Evolutionary conservation across 2,888 invertebrate genomes (phyloP).

Genomic region (Mimachlamys varia): DNA sequence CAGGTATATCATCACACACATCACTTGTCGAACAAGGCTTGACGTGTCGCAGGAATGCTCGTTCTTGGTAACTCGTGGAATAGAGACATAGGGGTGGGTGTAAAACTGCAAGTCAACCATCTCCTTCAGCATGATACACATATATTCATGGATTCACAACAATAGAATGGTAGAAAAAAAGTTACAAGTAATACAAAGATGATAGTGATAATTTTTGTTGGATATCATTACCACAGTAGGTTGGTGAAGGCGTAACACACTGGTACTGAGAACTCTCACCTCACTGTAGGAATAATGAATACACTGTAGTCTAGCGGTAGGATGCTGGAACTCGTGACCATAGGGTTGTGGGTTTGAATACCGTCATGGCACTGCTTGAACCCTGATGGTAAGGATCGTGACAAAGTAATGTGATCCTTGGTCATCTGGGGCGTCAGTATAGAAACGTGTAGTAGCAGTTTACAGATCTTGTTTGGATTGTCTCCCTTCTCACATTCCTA

Average conservation of each 20-base stretch:
- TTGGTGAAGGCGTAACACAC: not conserved
- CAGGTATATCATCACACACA: not conserved
- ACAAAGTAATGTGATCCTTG: no score
- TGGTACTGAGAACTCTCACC: no score
- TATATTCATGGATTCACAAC: not conserved
- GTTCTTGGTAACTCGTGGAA: not conserved
- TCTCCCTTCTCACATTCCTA: not conserved
- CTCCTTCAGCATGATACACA: slow-evolving; percentile 2
- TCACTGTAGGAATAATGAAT: no score
- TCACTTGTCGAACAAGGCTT: not conserved
- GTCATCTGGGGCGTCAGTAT: no score
- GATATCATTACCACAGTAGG: not conserved
- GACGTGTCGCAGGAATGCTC: not conserved
- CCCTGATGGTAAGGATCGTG: no score
- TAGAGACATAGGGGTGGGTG: not conserved
- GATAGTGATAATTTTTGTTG: not conserved
- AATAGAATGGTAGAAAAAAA: not conserved
- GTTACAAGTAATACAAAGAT: not conserved
- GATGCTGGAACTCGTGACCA: no score
- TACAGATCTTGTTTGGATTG: not conserved
- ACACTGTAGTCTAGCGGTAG: no score
- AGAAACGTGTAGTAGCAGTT: not conserved
- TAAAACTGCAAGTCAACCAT: not conserved
- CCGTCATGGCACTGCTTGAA: no score
- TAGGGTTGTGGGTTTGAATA: no score